phyloP scores from a whole-genome alignment of 2,797 vertebrate genomes.

The Numenius phaeopus region DNA sequence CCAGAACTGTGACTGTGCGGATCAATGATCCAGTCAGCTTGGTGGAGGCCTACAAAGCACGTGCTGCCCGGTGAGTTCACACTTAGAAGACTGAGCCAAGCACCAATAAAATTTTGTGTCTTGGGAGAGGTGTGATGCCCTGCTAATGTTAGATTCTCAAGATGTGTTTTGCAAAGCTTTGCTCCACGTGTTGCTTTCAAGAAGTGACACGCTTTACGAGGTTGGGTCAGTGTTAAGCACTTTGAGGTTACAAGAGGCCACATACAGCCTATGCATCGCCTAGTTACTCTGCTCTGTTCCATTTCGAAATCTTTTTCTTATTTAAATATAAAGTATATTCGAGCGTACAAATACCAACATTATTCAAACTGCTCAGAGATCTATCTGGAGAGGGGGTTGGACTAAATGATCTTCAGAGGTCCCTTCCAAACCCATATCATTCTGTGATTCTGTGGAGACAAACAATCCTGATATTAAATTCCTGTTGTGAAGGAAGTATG shows the following conservation, averaged over 20 bases:
- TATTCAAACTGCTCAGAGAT: not conserved
- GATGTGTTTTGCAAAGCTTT: not conserved
- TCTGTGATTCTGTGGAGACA: not conserved
- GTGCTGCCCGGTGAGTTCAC: conserved; percentile 88
- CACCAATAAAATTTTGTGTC: not conserved
- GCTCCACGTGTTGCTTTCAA: not conserved
- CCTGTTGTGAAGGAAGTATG: not conserved
- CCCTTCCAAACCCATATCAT: too few species aligned
- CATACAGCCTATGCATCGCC: not conserved
- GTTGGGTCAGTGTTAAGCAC: not conserved
- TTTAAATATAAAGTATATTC: not conserved
- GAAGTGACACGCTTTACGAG: not conserved
- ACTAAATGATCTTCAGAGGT: too few species aligned
- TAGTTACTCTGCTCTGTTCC: not conserved
- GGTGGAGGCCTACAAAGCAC: conserved; percentile 90
- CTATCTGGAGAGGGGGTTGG: not conserved
- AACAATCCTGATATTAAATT: not conserved
- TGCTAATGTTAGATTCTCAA: not conserved
- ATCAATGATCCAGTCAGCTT: conserved; percentile 87
- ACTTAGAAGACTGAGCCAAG: not conserved
- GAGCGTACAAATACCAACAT: not conserved
- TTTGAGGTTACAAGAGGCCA: not conserved
- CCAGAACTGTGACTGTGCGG: conserved; percentile 79
- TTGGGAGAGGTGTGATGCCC: not conserved
- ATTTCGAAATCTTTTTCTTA: not conserved